phyloP scores from a whole-genome alignment of 2,888 invertebrate species.

The Xanthia icteritia region DNA sequence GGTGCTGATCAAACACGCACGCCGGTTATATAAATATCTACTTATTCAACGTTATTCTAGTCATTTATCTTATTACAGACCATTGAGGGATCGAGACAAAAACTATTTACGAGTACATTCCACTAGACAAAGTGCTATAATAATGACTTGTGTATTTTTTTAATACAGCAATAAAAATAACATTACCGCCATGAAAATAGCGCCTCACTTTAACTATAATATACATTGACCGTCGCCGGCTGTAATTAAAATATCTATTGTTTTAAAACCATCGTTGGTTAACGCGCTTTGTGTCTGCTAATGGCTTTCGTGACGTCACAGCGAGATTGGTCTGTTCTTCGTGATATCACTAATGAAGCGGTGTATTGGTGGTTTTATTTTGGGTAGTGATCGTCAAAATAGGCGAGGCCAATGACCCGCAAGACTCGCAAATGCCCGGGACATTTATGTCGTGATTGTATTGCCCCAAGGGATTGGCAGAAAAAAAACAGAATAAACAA shows the following conservation, averaged over 20 bases:
- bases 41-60: too few relatives aligned
- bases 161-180: conserved; percentile 15
- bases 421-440: not conserved
- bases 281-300: conserved; percentile 73
- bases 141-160: not conserved
- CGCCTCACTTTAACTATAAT: conserved; percentile 25
- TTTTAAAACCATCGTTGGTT: conserved; percentile 70
- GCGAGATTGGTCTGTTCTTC: conserved; percentile 68
- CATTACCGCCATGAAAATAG: conserved; percentile 48
- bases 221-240: conserved; percentile 49
- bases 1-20: too few relatives aligned
- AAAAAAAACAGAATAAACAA: not conserved
- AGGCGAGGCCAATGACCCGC: not conserved
- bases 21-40: too few relatives aligned
- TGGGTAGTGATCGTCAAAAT: conserved; percentile 2
- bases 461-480: not conserved
- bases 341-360: conserved; percentile 71
- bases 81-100: not conserved
- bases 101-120: not conserved
- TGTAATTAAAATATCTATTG: conserved; percentile 78
- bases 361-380: conserved; percentile 61
- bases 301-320: conserved; percentile 71
- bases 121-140: not conserved
- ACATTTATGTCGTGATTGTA: not conserved
- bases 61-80: not conserved